These are phyloP conservation scores for Polyergus mexicanus DNA, from an alignment of 1,140 invertebrate species.

Conservation along the genomic window DNA sequence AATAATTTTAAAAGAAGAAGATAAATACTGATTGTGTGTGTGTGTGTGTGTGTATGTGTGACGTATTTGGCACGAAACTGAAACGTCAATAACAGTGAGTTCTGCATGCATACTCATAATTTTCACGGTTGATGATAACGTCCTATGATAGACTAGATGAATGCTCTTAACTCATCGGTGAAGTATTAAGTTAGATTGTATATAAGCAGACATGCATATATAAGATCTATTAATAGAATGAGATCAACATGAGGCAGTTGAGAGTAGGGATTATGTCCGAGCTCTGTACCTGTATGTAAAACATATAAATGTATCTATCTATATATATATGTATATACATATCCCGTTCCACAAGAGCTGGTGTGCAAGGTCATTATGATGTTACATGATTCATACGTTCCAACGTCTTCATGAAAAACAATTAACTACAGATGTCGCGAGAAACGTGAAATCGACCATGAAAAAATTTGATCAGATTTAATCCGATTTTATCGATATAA, in stretches of 20 bases:
- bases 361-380: constrained; percentile 55
- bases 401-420: constrained; percentile 44
- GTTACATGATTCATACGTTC: constrained; percentile 44
- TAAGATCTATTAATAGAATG: constrained; percentile 68
- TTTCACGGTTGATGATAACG: constrained; percentile 35
- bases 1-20: neutral
- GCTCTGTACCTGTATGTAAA: constrained; percentile 34
- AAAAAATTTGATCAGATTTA: constrained; percentile 36
- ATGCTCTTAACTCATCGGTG: neutral
- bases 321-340: no score
- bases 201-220: neutral
- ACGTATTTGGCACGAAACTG: constrained; percentile 19
- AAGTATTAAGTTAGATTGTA: constrained; percentile 28
- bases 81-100: neutral
- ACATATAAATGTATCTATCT: constrained; percentile 30
- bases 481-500: constrained; percentile 11
- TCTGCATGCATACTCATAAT: constrained; percentile 5
- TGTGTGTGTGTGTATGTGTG: neutral
- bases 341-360: constrained; percentile 13
- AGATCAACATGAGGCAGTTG: constrained; percentile 25
- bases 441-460: constrained; percentile 1
- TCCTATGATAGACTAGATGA: neutral
- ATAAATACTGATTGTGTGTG: neutral
- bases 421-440: constrained; percentile 20
- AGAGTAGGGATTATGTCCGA: neutral